These are phyloP conservation scores for Hemistola chrysoprasaria DNA, from an alignment of 2,888 invertebrate genomes.

Conservation along the genomic window DNA sequence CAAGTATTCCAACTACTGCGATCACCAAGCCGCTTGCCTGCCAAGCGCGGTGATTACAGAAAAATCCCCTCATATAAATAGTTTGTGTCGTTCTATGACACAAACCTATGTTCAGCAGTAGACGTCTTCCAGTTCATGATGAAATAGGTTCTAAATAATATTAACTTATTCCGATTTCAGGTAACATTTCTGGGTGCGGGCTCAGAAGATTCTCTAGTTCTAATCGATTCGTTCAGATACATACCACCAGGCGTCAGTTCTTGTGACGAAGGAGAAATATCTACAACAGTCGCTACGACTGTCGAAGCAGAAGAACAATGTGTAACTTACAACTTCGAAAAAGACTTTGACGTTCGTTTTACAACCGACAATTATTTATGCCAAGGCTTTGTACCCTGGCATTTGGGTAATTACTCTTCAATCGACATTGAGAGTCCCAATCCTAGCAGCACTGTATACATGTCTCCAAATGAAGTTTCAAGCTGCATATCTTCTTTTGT, in stretches of 20 bases:
- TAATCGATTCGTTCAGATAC: constrained; percentile 40
- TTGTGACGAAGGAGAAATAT: constrained; percentile 33
- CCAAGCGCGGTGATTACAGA: too few species aligned
- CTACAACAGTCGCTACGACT: constrained; percentile 13
- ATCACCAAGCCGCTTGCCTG: too few species aligned
- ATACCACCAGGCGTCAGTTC: constrained; percentile 22
- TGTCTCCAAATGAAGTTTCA: constrained; percentile 35
- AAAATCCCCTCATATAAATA: too few species aligned
- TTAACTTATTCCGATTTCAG: constrained; percentile 26
- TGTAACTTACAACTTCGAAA: constrained; percentile 42
- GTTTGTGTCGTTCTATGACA: too few species aligned
- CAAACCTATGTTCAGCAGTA: too few species aligned
- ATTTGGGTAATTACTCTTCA: constrained; percentile 37
- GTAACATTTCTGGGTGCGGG: constrained; percentile 33
- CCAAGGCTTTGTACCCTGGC: constrained; percentile 38
- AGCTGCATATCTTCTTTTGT: constrained; percentile 46
- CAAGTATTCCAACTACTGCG: too few species aligned
- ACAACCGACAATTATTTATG: constrained; percentile 36
- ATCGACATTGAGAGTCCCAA: constrained; percentile 34
- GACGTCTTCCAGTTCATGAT: too few species aligned
- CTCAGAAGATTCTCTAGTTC: constrained; percentile 26
- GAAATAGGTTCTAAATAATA: too few species aligned
- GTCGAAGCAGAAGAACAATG: constrained; percentile 31
- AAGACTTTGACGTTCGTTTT: constrained; percentile 37
- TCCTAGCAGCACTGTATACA: constrained; percentile 35